Evolutionary conservation across 2,888 invertebrate genomes (phyloP).

Genomic region (Tyria jacobaeae): DNA sequence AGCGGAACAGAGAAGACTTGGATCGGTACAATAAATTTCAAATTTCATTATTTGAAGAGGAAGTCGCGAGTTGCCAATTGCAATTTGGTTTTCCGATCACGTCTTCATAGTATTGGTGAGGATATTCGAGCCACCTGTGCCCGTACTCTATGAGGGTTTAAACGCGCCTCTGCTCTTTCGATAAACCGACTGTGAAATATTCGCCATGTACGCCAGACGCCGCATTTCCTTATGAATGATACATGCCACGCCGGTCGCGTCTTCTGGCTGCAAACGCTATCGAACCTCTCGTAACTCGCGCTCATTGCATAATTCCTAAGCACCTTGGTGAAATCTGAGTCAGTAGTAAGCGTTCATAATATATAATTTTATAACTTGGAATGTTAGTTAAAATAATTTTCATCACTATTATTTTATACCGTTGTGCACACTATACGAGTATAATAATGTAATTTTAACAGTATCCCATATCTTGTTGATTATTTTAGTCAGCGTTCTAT

Average conservation of each 20-base stretch:
- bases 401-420: constrained; percentile 30
- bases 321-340: constrained; percentile 49
- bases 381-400: constrained; percentile 48
- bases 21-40: constrained; percentile 83
- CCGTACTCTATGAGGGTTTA: constrained; percentile 83
- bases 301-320: constrained; percentile 67
- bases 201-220: constrained; percentile 73
- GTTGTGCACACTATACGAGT: constrained; percentile 19
- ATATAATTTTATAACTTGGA: constrained; percentile 47
- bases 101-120: constrained; percentile 83
- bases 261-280: constrained; percentile 54
- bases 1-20: constrained; percentile 68
- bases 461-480: constrained; percentile 21
- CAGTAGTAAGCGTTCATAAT: constrained; percentile 39
- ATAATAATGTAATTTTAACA: neutral
- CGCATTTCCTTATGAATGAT: constrained; percentile 84
- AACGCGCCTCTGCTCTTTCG: constrained; percentile 79
- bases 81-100: constrained; percentile 82
- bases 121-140: constrained; percentile 85
- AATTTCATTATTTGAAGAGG: constrained; percentile 85
- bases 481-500: neutral
- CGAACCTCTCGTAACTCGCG: constrained; percentile 56
- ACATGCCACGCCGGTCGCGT: constrained; percentile 71
- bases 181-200: constrained; percentile 85
- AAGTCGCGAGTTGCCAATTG: constrained; percentile 81